A percentile compares a stretch with the other conserved stretches of the same genome.
Evolutionary conservation across 2,797 vertebrate species (phyloP).

Genomic region (Parambassis ranga): DNA sequence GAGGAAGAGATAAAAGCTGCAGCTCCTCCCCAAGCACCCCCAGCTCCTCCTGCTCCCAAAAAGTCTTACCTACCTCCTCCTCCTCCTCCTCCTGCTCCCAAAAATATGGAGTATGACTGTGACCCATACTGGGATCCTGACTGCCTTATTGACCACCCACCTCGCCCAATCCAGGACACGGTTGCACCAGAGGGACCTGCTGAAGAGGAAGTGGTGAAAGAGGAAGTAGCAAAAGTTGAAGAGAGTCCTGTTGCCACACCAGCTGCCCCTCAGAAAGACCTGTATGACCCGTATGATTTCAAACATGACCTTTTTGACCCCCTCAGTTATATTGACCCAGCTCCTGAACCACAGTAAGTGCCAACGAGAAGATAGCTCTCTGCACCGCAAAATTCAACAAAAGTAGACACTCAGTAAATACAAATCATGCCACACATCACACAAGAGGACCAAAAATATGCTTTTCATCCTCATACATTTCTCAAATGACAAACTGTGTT

Average conservation of each 20-base stretch:
- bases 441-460: background rate
- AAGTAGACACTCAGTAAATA: no score
- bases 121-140: slow-evolving; percentile 83
- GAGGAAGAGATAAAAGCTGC: slow-evolving; percentile 50
- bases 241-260: slow-evolving; percentile 22
- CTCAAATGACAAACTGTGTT: background rate
- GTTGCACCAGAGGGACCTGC: slow-evolving; percentile 1
- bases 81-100: slow-evolving; percentile 37
- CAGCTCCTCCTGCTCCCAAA: slow-evolving; percentile 45
- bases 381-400: background rate
- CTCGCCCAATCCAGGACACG: slow-evolving; percentile 44
- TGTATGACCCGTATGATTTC: slow-evolving; percentile 71
- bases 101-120: slow-evolving; percentile 78
- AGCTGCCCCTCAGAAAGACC: slow-evolving; percentile 6
- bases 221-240: slow-evolving; percentile 25
- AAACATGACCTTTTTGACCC: slow-evolving; percentile 75
- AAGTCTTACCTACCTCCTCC: slow-evolving; percentile 34
- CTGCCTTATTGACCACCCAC: slow-evolving; percentile 78
- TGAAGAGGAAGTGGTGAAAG: slow-evolving; percentile 40
- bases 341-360: slow-evolving; percentile 31
- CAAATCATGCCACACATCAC: no score
- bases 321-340: slow-evolving; percentile 52
- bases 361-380: background rate
- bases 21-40: slow-evolving; percentile 15
- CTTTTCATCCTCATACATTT: background rate